Percentiles rank a stretch among this genome's conserved stretches.
Conservation (phyloP, 2,797 vertebrate genomes). For the Pteropus rufus region DNA sequence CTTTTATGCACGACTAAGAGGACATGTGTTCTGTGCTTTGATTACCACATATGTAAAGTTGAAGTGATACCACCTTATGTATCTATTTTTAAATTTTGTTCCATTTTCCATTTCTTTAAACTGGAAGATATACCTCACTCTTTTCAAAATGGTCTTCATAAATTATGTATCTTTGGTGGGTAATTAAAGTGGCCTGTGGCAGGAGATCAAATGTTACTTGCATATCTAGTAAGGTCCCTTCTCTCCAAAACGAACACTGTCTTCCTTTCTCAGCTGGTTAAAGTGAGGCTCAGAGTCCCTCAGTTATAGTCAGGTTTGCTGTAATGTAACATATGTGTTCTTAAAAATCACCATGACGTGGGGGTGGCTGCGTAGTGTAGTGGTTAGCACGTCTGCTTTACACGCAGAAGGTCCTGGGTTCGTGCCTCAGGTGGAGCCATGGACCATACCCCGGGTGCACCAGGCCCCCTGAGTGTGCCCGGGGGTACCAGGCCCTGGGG, state of each 20-base stretch:
- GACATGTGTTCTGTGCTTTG: background rate
- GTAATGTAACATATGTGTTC: background rate
- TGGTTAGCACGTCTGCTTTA: no score
- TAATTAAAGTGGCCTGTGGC: background rate
- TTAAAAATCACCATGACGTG: background rate
- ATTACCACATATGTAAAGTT: background rate
- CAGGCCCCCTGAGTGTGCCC: no score
- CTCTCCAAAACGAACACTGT: background rate
- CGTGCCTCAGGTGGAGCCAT: no score
- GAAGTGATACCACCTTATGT: background rate
- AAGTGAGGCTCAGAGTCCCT: background rate
- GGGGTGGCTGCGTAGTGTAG: no score
- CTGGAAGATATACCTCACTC: background rate
- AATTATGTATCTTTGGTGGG: background rate
- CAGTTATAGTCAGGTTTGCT: background rate
- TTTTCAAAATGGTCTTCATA: background rate
- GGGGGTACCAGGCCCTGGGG: no score
- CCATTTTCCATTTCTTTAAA: background rate
- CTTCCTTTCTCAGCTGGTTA: background rate
- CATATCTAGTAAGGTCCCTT: background rate
- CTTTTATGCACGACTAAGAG: no score
- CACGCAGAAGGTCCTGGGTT: no score
- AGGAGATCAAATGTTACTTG: background rate
- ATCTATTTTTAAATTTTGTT: background rate
- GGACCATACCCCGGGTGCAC: no score